Percentiles rank a stretch among this genome's conserved stretches.
phyloP scores from a whole-genome alignment of 2,113 vertebrate species.

The Oryzias curvinotus region DNA sequence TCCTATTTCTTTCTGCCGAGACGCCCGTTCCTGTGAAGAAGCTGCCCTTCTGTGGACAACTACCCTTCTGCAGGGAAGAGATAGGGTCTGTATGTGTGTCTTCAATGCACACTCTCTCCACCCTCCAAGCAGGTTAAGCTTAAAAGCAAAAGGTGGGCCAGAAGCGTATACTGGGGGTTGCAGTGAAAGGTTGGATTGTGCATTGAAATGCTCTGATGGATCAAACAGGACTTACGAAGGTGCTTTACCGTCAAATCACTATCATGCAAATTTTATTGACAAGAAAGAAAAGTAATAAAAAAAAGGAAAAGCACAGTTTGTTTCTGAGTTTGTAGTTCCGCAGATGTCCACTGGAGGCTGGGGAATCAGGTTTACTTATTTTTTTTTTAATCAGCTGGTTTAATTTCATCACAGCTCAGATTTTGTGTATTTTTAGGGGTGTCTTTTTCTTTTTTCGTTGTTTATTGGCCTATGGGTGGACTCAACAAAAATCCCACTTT shows the following conservation, averaged over 20 bases:
- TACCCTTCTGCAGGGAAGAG: slow-evolving; percentile 44
- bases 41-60: slow-evolving; percentile 14
- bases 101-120: slow-evolving; percentile 46
- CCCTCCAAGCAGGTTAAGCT: slow-evolving; percentile 48
- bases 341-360: too few relatives aligned
- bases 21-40: slow-evolving; percentile 35
- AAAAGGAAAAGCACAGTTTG: slow-evolving; percentile 1
- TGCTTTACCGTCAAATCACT: slow-evolving; percentile 22
- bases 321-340: too few relatives aligned
- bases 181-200: slow-evolving; percentile 19
- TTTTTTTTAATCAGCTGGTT: too few relatives aligned
- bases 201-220: slow-evolving; percentile 47
- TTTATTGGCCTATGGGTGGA: too few relatives aligned
- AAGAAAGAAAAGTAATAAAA: slow-evolving; percentile 6
- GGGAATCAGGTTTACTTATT: too few relatives aligned
- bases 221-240: slow-evolving; percentile 41
- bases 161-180: slow-evolving; percentile 8
- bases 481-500: too few relatives aligned
- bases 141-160: slow-evolving; percentile 35
- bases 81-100: slow-evolving; percentile 36
- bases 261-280: slow-evolving; percentile 36
- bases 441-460: too few relatives aligned
- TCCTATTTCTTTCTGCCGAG: slow-evolving; percentile 23
- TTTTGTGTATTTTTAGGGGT: too few relatives aligned
- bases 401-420: too few relatives aligned